Evolutionary conservation across 2,888 invertebrate species (phyloP).

Genomic region (Homarus gammarus): DNA sequence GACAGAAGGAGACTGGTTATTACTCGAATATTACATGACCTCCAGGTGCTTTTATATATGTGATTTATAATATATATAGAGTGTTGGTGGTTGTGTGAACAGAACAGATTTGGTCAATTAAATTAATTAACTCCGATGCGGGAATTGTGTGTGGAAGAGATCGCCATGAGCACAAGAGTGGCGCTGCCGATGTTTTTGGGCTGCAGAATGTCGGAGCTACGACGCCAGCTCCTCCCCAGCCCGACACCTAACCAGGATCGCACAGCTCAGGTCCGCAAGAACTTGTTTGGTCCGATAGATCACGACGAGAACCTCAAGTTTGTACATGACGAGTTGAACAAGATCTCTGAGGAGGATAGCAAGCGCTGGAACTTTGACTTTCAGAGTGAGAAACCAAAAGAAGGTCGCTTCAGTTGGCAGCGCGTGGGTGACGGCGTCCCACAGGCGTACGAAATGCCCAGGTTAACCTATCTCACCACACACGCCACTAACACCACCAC

Average conservation of each 20-base stretch:
- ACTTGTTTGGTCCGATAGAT: conserved; percentile 72
- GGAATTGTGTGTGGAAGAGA: conserved; percentile 38
- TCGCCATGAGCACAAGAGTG: conserved; percentile 55
- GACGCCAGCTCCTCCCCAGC: conserved; percentile 33
- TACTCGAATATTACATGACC: too few species aligned
- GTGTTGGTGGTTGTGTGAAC: background rate
- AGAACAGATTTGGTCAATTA: too few species aligned
- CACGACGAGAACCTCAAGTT: conserved; percentile 71
- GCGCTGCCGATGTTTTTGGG: conserved; percentile 36
- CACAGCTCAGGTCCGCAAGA: conserved; percentile 60
- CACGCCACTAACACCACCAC: background rate
- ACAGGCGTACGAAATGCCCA: conserved; percentile 65
- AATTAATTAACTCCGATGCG: conserved; percentile 35
- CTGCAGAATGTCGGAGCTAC: conserved; percentile 47
- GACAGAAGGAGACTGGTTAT: background rate
- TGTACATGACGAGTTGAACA: conserved; percentile 67
- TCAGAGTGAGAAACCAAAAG: conserved; percentile 61
- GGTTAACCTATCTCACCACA: conserved; percentile 22
- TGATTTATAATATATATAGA: background rate
- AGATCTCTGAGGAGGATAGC: conserved; percentile 59
- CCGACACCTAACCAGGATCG: conserved; percentile 27
- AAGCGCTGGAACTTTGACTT: conserved; percentile 74
- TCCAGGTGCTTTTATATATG: background rate
- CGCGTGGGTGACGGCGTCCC: conserved; percentile 49
- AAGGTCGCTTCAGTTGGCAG: conserved; percentile 70